phyloP scores from a whole-genome alignment of 2,797 vertebrate species.

The Eidolon dupreanum region DNA sequence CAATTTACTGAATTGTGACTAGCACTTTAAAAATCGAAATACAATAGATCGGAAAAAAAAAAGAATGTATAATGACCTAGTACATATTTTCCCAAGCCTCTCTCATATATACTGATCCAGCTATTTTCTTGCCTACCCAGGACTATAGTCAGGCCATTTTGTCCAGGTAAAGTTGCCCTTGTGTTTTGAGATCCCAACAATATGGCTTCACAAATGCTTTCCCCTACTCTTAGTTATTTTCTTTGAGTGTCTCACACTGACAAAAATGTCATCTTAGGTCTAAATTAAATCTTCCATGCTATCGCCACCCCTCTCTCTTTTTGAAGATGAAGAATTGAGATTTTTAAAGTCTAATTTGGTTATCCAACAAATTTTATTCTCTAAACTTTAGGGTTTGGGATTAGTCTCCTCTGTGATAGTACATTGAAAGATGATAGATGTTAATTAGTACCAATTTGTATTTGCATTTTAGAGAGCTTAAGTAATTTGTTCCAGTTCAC shows the following conservation, averaged over 20 bases:
- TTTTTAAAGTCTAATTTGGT: background rate
- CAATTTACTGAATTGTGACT: background rate
- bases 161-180: background rate
- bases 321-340: background rate
- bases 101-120: background rate
- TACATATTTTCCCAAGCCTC: background rate
- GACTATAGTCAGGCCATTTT: background rate
- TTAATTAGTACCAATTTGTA: background rate
- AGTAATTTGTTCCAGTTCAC: background rate
- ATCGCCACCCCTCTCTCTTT: background rate
- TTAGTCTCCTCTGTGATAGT: background rate
- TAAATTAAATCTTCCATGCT: background rate
- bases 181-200: background rate
- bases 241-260: background rate
- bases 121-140: background rate
- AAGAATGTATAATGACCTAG: background rate
- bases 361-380: background rate
- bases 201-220: background rate
- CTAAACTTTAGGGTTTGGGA: background rate
- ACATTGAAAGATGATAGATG: background rate
- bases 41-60: background rate
- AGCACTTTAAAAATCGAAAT: constrained; percentile 3
- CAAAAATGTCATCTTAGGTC: background rate
- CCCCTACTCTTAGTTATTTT: background rate
- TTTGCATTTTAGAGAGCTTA: background rate